phyloP scores from a whole-genome alignment of 2,797 vertebrate genomes.

The Loris lydekkerianus region DNA sequence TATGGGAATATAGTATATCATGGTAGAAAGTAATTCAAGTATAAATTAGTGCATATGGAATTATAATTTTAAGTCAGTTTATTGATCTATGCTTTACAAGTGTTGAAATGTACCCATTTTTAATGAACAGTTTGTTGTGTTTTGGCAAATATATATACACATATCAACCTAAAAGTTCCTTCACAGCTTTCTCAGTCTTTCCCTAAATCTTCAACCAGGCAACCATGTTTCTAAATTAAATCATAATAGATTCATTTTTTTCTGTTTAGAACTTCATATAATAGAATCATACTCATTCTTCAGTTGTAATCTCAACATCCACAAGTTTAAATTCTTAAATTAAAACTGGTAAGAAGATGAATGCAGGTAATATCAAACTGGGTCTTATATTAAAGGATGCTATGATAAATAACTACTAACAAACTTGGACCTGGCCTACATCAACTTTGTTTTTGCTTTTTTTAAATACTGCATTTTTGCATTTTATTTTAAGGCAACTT shows the following conservation, averaged over 20 bases:
- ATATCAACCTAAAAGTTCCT: neutral
- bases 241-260: neutral
- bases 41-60: neutral
- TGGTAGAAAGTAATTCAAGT: neutral
- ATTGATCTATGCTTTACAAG: neutral
- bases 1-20: neutral
- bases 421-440: neutral
- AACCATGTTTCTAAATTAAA: neutral
- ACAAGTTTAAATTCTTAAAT: neutral
- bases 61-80: neutral
- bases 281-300: neutral
- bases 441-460: neutral
- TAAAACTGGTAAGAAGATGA: neutral
- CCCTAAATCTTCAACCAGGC: accelerated
- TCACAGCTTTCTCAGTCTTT: neutral
- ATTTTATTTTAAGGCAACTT: neutral
- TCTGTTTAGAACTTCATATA: neutral
- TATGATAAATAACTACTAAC: neutral
- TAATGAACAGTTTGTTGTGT: neutral
- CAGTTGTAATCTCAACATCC: neutral
- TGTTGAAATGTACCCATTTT: neutral
- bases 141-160: neutral
- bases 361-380: neutral
- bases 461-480: neutral
- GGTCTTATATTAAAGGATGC: neutral